phyloP scores from a whole-genome alignment of 2,113 vertebrate genomes.

The Aviceda subcristata region DNA sequence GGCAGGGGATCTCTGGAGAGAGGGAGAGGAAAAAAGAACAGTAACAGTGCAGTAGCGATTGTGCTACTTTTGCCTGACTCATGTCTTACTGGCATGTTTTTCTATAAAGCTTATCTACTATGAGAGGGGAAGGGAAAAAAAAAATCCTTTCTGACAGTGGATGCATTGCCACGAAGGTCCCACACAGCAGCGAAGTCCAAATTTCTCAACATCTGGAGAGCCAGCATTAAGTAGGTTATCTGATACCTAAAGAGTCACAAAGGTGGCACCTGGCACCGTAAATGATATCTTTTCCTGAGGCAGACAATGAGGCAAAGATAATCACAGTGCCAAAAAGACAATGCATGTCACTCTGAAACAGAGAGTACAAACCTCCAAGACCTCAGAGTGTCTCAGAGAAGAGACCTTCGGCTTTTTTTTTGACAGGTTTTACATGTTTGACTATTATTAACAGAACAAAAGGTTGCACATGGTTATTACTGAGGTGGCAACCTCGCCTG shows the following conservation, averaged over 20 bases:
- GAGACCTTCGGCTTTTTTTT: slow-evolving; percentile 36
- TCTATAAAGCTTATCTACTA: neutral
- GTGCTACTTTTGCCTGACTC: slow-evolving; percentile 11
- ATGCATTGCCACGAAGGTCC: neutral
- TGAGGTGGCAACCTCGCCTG: neutral
- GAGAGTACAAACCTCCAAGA: slow-evolving; percentile 40
- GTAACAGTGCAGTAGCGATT: neutral
- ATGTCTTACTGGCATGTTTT: neutral
- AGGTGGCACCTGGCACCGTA: slow-evolving; percentile 44
- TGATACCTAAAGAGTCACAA: slow-evolving; percentile 40
- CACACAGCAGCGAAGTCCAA: slow-evolving; percentile 11
- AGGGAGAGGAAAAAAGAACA: neutral
- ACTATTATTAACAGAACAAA: slow-evolving; percentile 52
- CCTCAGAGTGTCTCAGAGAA: slow-evolving; percentile 31
- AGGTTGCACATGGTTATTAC: slow-evolving; percentile 7
- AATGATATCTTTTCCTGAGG: slow-evolving; percentile 54
- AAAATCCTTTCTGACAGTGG: neutral
- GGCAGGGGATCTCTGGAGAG: slow-evolving; percentile 56
- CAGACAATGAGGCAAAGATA: slow-evolving; percentile 49
- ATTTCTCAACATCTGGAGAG: slow-evolving; percentile 29
- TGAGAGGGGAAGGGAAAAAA: neutral
- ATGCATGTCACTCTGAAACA: slow-evolving; percentile 53
- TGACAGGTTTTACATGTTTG: slow-evolving; percentile 52
- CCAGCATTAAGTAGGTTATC: slow-evolving; percentile 46
- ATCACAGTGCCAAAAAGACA: slow-evolving; percentile 53